Evolutionary conservation across 2,888 invertebrate species (phyloP), one percentile per base, ranked within the genome.

Genomic region (Andrena bucephala): DNA sequence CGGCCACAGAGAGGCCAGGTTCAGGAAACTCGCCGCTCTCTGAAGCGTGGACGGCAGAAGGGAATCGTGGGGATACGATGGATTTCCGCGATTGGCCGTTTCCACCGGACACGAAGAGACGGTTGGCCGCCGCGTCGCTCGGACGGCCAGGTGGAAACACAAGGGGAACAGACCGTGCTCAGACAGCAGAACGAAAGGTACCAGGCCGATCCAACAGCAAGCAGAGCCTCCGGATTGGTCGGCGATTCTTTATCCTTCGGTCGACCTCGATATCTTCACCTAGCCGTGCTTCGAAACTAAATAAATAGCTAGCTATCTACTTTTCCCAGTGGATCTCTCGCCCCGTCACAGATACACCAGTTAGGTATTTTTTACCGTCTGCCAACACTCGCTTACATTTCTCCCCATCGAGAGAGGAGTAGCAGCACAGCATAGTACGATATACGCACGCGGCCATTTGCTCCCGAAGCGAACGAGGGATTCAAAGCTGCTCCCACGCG

Each of bases 1-100:
- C 57, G 65, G n/a, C 65, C 24, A 48, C 33, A 8, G 70, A 59
- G 59, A 65, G 36, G 67, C 72, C 78, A 89, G 85, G 89, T 90
- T 90, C 90, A 89, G 90, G 84, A 90, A 90, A 90, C 91, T 87
- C 85, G 81, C 74, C 86, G 90, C 86, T 89, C 90, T 87, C 79
- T 83, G 90, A 90, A 90, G 86, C 90, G 85, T 89, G 81, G 79
- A 70, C 77, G 63, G 66, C 4, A 42, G 62, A 70, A 77, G 83
- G 73, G 67, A 75, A 71, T 68, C 74, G 83, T 78, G 83, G 84
- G 83, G 83, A 75, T 72, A 74, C 66, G 70, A 31, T 67, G 80
- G 62, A 73, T 82, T 82, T 86, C 84, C 84, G 77, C 86, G 91
- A 91, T 91, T 89, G 91, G 91, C 84, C 88, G 86, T 83, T 92